Percentiles rank a stretch among this genome's conserved stretches.
These are phyloP conservation scores for Oreochromis tanganicae DNA, from an alignment of 2,113 vertebrate genomes.

Conservation along the genomic window DNA sequence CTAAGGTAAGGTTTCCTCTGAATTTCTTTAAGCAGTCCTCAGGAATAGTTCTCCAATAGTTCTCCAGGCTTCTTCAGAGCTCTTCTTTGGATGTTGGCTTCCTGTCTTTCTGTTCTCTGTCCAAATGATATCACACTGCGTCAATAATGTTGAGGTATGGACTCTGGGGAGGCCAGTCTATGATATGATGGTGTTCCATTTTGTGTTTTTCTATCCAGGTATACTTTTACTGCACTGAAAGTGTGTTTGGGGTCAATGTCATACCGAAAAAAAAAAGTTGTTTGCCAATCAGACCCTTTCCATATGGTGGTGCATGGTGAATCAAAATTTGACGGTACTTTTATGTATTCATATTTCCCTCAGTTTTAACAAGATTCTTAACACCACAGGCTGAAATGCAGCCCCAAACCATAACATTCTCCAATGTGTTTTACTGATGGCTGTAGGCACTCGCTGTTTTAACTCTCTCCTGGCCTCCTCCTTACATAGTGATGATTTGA, in stretches of 20 bases:
- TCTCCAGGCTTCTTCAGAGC: neutral
- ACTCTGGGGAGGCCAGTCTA: neutral
- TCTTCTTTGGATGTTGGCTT: neutral
- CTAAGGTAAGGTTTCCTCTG: neutral
- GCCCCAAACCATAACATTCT: neutral
- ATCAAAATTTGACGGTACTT: neutral
- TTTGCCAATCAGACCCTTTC: neutral
- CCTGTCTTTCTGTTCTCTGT: neutral
- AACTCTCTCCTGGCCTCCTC: neutral
- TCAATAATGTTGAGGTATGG: neutral
- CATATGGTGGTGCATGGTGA: neutral
- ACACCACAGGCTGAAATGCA: neutral
- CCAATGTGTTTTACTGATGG: neutral
- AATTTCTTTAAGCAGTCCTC: neutral
- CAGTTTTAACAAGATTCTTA: neutral
- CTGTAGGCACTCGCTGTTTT: neutral
- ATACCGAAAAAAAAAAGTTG: rapidly evolving
- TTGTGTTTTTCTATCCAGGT: neutral
- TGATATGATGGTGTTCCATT: neutral
- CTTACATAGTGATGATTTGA: neutral
- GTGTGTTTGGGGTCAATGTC: neutral
- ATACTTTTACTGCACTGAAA: neutral
- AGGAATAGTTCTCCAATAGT: neutral
- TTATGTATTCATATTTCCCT: neutral
- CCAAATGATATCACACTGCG: neutral